Evolutionary conservation across 2,888 invertebrate genomes (phyloP).

Genomic region (Cantharis flavilabris): DNA sequence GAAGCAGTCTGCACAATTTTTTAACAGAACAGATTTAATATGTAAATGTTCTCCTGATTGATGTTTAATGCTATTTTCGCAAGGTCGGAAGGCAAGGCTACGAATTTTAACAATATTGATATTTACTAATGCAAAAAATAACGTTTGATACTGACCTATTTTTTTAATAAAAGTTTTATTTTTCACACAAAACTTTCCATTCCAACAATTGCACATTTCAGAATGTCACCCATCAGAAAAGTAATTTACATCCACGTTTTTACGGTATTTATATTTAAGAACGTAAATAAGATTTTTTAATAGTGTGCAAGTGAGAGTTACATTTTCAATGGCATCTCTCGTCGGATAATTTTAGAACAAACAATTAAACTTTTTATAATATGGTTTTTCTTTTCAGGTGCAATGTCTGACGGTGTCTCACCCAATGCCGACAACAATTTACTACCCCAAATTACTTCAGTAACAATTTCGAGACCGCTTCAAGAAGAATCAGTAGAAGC

Average conservation of each 20-base stretch:
- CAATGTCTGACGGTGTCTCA: slow-evolving; percentile 9
- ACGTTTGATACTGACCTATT: background rate
- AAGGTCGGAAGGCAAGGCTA: background rate
- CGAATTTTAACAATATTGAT: background rate
- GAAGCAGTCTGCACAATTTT: background rate
- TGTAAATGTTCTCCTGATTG: background rate
- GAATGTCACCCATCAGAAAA: background rate
- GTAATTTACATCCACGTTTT: background rate
- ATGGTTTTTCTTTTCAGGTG: slow-evolving; percentile 16
- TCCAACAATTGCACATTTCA: background rate
- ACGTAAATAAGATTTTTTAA: background rate
- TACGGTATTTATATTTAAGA: background rate
- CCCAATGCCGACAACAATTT: background rate
- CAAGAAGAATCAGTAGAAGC: background rate
- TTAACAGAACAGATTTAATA: background rate
- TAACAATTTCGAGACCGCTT: background rate
- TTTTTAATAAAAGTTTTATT: background rate
- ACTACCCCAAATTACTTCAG: background rate
- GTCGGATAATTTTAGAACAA: background rate
- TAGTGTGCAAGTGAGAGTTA: background rate
- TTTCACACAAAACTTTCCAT: background rate
- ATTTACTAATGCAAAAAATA: background rate
- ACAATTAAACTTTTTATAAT: background rate
- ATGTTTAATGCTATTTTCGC: background rate
- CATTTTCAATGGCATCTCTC: background rate